Conservation (phyloP, 2,113 vertebrate genomes). For the Pelecanoides urinatrix region DNA sequence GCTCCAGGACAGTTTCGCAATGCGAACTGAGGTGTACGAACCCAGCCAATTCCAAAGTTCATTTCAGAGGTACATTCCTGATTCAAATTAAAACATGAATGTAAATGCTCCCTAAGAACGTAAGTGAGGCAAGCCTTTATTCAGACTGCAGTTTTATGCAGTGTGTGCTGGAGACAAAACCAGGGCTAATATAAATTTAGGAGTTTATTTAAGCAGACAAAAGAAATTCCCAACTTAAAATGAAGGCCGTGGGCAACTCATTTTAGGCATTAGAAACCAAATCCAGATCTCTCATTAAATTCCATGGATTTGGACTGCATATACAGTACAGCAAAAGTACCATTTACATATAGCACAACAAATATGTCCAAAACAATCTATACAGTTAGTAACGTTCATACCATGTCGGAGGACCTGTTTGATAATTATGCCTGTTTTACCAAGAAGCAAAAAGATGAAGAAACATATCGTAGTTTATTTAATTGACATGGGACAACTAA, state of each 20-base stretch:
- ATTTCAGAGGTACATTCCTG: too few relatives aligned
- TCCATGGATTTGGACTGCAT: not conserved
- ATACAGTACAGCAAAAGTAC: not conserved
- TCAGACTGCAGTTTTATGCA: not conserved
- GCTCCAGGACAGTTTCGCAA: accelerated
- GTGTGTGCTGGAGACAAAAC: not conserved
- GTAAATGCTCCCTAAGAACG: not conserved
- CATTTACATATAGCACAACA: not conserved
- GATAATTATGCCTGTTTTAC: not conserved
- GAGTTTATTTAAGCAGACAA: not conserved
- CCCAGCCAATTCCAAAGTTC: not conserved
- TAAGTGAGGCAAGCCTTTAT: not conserved
- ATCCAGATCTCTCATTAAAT: not conserved
- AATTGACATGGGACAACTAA: not conserved
- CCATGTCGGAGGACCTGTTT: not conserved
- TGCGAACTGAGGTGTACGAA: not conserved
- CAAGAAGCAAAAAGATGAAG: not conserved
- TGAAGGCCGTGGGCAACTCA: not conserved
- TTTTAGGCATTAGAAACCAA: not conserved
- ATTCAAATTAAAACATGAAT: not conserved
- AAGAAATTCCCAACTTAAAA: not conserved
- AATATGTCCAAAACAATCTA: not conserved
- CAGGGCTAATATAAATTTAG: not conserved
- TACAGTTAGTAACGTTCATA: not conserved
- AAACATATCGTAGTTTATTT: not conserved